phyloP scores from a whole-genome alignment of 1,140 invertebrate genomes.

The Penaeus japonicus region DNA sequence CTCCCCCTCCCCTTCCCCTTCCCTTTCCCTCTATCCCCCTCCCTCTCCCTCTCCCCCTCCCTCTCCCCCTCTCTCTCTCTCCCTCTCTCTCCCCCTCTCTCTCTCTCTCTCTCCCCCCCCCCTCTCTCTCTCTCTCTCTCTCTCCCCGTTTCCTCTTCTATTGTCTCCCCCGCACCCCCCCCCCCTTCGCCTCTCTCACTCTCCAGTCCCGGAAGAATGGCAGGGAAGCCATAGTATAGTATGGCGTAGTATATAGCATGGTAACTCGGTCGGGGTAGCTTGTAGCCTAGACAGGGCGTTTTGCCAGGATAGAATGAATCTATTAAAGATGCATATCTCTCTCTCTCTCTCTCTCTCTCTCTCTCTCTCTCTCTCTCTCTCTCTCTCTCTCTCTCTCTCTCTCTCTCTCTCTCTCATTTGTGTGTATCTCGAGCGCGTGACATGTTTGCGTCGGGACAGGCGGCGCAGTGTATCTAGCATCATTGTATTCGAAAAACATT shows the following conservation, averaged over 20 bases:
- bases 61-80: not conserved
- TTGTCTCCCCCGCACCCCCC: not conserved
- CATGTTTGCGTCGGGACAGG: not conserved
- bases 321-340: too few species aligned
- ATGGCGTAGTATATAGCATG: too few species aligned
- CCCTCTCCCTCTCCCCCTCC: not conserved
- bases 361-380: conserved; percentile 10
- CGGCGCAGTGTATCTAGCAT: too few species aligned
- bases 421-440: not conserved
- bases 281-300: too few species aligned
- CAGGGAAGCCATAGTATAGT: too few species aligned
- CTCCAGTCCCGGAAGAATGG: not conserved
- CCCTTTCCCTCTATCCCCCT: not conserved
- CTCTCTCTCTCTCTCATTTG: not conserved
- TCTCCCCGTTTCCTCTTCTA: too few species aligned
- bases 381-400: not conserved
- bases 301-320: too few species aligned
- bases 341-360: not conserved
- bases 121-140: not conserved
- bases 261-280: too few species aligned
- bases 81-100: not conserved
- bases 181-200: not conserved
- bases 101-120: not conserved
- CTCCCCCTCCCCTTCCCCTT: not conserved
- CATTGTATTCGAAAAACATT: too few species aligned